phyloP scores from a whole-genome alignment of 2,113 vertebrate genomes.

The Menura novaehollandiae region DNA sequence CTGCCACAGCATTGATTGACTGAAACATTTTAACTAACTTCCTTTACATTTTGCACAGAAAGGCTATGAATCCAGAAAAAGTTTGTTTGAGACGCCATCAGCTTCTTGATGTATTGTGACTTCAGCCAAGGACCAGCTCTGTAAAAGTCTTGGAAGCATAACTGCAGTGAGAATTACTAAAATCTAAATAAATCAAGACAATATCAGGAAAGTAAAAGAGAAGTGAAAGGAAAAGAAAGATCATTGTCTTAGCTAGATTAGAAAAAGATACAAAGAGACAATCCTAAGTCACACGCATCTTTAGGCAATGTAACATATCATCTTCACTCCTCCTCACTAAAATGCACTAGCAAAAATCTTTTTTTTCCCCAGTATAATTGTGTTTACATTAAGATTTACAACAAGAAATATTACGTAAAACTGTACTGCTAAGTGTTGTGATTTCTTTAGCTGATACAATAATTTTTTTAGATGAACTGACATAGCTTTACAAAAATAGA shows the following conservation, averaged over 20 bases:
- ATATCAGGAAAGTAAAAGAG: neutral
- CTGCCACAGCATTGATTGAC: neutral
- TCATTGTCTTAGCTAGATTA: neutral
- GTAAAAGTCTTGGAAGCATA: neutral
- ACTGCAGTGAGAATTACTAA: neutral
- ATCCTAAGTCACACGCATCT: neutral
- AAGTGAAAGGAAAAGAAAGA: neutral
- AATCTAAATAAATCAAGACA: neutral
- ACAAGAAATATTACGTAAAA: neutral
- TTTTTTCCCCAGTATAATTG: neutral
- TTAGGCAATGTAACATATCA: neutral
- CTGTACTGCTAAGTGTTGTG: neutral
- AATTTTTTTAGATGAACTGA: neutral
- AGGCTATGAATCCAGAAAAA: neutral
- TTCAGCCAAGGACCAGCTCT: neutral
- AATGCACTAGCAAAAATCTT: neutral
- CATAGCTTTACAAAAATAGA: neutral
- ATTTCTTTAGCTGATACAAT: neutral
- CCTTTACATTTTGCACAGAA: neutral
- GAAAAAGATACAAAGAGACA: neutral
- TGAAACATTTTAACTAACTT: neutral
- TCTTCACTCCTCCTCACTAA: neutral
- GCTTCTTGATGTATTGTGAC: neutral
- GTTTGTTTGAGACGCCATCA: neutral
- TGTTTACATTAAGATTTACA: neutral